Evolutionary conservation across 2,797 vertebrate genomes (phyloP), one percentile per base, ranked within the genome.

Genomic region (Notolabrus celidotus): DNA sequence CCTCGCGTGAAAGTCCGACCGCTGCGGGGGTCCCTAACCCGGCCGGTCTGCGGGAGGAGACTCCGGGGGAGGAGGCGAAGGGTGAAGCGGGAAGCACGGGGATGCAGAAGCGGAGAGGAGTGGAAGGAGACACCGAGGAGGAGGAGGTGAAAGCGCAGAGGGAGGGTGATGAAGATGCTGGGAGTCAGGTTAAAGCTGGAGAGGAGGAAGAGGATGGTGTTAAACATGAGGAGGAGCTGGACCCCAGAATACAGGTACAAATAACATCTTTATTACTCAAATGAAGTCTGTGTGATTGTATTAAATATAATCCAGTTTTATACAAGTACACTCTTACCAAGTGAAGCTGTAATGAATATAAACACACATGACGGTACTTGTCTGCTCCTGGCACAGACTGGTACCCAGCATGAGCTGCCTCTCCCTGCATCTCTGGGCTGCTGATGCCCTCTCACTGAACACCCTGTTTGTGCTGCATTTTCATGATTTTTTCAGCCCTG

Each of bases 241-340:
- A 96, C 66, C 95, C 96, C 12, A 91, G 95, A 68, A 96, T 96
- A 50, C 96, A 96, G 94, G 95, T n/a, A n/a, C n/a, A n/a, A n/a
- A n/a, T n/a, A n/a, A n/a, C n/a, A n/a, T n/a, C n/a, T n/a, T n/a
- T n/a, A n/a, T n/a, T n/a, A n/a, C n/a, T n/a, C n/a, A n/a, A n/a
- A n/a, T n/a, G n/a, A n/a, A 19, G 9, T 16, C 8, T 16, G 7
- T 23, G 19, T 23, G 16, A 5, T 12, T 7, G 4, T 15, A 6
- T 23, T 7, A 12, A 5, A 15, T 12, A 29, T 6, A 10, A 19
- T 22, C 2, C 2, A 22, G n/a, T 27, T 33, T 22, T 15, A 12
- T 11, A 11, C 25, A 1, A 10, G 10, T 10, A 23, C 9, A 14
- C 8, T 5, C 0, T 34, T 17, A 17, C 17, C 5, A 2, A 42